phyloP scores from a whole-genome alignment of 2,888 invertebrate genomes.

The Leptinotarsa juncta region DNA sequence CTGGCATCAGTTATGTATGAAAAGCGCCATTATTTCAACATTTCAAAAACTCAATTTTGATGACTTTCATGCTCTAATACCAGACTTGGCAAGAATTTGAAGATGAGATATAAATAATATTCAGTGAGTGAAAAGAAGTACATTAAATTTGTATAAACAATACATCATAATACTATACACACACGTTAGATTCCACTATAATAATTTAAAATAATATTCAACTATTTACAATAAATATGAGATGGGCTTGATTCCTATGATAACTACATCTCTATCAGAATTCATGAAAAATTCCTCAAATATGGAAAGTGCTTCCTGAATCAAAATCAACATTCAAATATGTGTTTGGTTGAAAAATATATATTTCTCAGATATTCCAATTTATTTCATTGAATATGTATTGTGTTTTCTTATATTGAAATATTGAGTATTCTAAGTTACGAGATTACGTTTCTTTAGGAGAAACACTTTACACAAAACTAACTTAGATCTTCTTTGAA shows the following conservation, averaged over 20 bases:
- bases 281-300: not conserved
- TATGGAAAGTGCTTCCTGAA: not conserved
- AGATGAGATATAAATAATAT: not conserved
- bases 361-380: not conserved
- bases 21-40: not conserved
- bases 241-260: not conserved
- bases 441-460: not conserved
- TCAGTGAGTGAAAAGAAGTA: not conserved
- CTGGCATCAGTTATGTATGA: too few relatives aligned
- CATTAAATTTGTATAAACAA: not conserved
- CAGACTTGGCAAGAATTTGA: not conserved
- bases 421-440: conserved; percentile 15
- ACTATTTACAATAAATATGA: conserved; percentile 14
- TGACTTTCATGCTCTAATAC: not conserved
- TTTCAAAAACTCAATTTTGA: not conserved
- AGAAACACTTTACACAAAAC: conserved; percentile 13
- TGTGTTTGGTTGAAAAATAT: not conserved
- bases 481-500: not conserved
- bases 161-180: not conserved
- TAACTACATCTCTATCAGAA: not conserved
- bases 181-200: not conserved
- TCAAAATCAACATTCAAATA: not conserved
- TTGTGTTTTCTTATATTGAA: not conserved
- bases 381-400: not conserved
- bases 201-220: not conserved